Base-by-base conservation (phyloP, 2,113 vertebrate species). In the Nicator chloris region DNA sequence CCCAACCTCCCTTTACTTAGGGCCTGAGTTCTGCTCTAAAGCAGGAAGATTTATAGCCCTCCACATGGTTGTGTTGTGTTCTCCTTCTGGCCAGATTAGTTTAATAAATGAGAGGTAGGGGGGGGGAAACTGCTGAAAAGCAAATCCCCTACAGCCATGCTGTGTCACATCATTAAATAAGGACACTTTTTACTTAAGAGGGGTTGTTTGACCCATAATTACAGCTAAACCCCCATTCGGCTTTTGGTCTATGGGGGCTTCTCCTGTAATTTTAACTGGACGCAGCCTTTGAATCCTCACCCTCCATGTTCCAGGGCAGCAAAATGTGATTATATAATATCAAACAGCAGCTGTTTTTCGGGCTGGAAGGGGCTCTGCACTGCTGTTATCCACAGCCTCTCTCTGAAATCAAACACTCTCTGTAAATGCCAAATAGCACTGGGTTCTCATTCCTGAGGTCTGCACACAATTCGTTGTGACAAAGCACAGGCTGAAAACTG, bases 91-190 rank as follows among this genome's bases (percentile, higher is more conserved):
- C 40, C 64, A 92, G 88, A 84, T 93, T 39, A 90, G 39, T 75
- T 95, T 96, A 92, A 95, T 94, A 82, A 95, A 93, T 73, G 71
- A 86, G 85, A 90, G 64, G 91, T 17, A 82, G 39, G 76, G 45
- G 61, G 15, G n/a, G n/a, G n/a, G n/a, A 85, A 61, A 5, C n/a
- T 82, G 35, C 82, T 63, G 85, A 83, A 96, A 86, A 93, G 79
- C 92, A 90, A 97, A 96, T 73, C 59, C 77, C 92, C 69, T 75
- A 20, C 47, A 78, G 92, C 14, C 3, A 56, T 75, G 35, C 56
- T 81, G 54, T 70, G 86, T 73, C 81, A 91, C 71, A 13, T 82
- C 70, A 63, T 94, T 92, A 94, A 91, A 51, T 35, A 79, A 65
- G 71, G 88, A 68, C 79, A 70, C 44, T 81, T 93, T 75, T 96